These are phyloP conservation scores for Colletes gigas DNA, from an alignment of 1,140 invertebrate species.

Conservation along the genomic window DNA sequence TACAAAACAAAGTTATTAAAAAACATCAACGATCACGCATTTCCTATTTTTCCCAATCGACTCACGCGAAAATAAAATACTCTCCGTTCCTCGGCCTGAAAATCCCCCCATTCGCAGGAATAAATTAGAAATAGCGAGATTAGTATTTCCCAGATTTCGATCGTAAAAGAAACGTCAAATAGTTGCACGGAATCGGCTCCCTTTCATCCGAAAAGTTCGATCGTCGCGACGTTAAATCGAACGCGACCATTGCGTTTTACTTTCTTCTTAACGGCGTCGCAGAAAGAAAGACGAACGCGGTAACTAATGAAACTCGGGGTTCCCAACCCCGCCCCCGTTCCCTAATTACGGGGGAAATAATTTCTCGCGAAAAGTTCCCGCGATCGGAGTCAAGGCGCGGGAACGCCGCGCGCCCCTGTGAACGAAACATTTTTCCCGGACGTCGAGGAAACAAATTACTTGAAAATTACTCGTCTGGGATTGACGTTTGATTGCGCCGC, in stretches of 20 bases:
- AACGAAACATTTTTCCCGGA: constrained; percentile 60
- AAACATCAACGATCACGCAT: too few species aligned
- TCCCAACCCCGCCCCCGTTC: neutral
- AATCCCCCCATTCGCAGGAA: too few species aligned
- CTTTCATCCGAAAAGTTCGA: neutral
- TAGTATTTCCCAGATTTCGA: too few species aligned
- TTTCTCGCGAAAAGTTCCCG: constrained; percentile 33
- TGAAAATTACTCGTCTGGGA: constrained; percentile 74
- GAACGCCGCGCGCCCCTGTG: constrained; percentile 5
- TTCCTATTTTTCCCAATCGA: too few species aligned
- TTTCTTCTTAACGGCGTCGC: neutral
- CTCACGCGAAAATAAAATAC: too few species aligned
- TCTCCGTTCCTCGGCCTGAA: too few species aligned
- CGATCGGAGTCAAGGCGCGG: constrained; percentile 54
- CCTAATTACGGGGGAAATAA: constrained; percentile 23
- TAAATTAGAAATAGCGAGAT: too few species aligned
- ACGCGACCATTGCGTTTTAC: constrained; percentile 4
- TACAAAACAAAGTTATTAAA: too few species aligned
- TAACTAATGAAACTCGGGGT: constrained; percentile 22
- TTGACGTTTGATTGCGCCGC: constrained; percentile 73
- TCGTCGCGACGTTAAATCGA: constrained; percentile 26
- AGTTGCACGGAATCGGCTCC: too few species aligned
- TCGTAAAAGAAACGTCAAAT: too few species aligned
- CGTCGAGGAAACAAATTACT: constrained; percentile 69
- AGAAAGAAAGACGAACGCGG: constrained; percentile 7